phyloP scores from a whole-genome alignment of 2,797 vertebrate species.

The Heliangelus exortis region DNA sequence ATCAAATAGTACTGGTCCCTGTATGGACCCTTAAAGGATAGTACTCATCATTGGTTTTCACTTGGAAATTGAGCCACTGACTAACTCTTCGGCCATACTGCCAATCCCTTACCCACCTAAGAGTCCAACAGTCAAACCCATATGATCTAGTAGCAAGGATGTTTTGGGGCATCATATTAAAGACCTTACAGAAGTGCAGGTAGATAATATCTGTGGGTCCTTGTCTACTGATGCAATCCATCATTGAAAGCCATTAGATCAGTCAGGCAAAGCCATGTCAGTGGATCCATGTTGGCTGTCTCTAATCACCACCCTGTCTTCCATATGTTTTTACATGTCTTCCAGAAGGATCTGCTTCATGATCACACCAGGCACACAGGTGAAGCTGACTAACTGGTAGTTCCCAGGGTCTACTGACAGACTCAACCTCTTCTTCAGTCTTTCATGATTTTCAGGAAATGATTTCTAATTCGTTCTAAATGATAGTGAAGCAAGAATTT shows the following conservation, averaged over 20 bases:
- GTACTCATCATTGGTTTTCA: background rate
- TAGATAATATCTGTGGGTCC: too few relatives aligned
- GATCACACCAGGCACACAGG: background rate
- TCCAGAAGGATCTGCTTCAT: background rate
- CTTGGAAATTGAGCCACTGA: background rate
- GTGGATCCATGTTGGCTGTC: background rate
- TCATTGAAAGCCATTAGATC: background rate
- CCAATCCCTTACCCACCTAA: background rate
- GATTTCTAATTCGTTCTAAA: background rate
- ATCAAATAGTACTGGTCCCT: background rate
- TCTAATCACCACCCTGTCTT: background rate
- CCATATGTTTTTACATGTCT: background rate
- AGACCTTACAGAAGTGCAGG: background rate
- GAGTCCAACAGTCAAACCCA: background rate
- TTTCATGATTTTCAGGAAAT: background rate
- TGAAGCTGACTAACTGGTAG: background rate
- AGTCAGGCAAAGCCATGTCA: background rate
- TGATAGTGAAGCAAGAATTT: background rate
- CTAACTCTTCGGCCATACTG: background rate
- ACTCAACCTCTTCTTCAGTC: background rate
- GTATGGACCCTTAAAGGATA: background rate
- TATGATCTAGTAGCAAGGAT: background rate
- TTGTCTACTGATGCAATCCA: background rate
- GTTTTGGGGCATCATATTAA: background rate
- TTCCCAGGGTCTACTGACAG: background rate